phyloP scores from a whole-genome alignment of 2,113 vertebrate species.

The Manacus vitellinus region DNA sequence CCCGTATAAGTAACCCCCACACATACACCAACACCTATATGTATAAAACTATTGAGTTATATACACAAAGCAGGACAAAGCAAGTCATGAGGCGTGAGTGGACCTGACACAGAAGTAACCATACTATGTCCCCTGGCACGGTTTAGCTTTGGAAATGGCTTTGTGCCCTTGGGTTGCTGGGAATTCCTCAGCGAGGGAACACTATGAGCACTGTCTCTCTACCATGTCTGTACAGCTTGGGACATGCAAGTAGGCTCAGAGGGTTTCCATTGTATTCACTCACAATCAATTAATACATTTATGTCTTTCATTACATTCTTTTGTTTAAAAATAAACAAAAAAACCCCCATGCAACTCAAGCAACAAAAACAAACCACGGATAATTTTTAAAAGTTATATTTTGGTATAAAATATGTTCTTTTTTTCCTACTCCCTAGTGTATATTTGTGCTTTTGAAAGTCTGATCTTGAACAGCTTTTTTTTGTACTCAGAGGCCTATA shows the following conservation, averaged over 20 bases:
- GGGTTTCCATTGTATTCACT: neutral
- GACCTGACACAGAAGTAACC: fast-evolving
- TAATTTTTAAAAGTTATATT: neutral
- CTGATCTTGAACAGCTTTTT: neutral
- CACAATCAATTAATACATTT: neutral
- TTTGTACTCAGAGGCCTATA: neutral
- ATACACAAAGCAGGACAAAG: neutral
- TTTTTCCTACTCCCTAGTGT: neutral
- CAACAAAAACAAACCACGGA: neutral
- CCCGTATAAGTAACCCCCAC: neutral
- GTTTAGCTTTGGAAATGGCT: neutral
- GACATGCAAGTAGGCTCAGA: neutral
- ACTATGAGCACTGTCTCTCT: fast-evolving
- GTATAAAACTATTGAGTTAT: neutral
- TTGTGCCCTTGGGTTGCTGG: neutral
- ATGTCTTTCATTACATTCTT: neutral
- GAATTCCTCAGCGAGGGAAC: neutral
- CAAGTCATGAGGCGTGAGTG: fast-evolving
- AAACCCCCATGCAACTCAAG: neutral
- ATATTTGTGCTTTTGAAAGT: neutral
- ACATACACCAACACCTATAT: too few relatives aligned
- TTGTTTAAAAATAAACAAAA: neutral
- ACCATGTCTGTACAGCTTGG: neutral
- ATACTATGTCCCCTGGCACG: neutral
- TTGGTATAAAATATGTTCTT: neutral